A percentile compares a stretch with the other conserved stretches of the same genome.
Evolutionary conservation across 2,797 vertebrate species (phyloP).

Genomic region (Sebastes minor): DNA sequence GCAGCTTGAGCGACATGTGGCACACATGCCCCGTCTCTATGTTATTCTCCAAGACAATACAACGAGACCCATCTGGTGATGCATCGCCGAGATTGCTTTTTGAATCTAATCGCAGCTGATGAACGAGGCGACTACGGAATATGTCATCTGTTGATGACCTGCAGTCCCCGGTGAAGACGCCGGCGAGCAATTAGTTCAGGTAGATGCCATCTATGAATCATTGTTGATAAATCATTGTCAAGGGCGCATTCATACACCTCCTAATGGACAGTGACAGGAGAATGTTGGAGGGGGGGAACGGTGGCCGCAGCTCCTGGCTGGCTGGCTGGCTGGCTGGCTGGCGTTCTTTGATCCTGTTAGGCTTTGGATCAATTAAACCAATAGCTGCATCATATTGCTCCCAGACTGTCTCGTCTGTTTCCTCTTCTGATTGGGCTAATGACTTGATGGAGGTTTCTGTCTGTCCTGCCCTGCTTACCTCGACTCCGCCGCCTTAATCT

Average conservation of each 20-base stretch:
- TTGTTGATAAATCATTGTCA: constrained; percentile 74
- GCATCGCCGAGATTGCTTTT: constrained; percentile 69
- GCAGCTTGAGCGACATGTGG: constrained; percentile 61
- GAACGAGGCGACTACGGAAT: constrained; percentile 71
- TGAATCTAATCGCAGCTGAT: constrained; percentile 75
- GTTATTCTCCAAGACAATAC: constrained; percentile 67
- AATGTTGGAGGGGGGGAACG: constrained; percentile 11
- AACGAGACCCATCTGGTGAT: constrained; percentile 70
- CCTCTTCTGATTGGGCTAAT: constrained; percentile 74
- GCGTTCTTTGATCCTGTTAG: constrained; percentile 64
- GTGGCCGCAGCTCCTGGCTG: constrained; percentile 25
- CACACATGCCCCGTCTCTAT: constrained; percentile 53
- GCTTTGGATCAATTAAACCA: constrained; percentile 76
- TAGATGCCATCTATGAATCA: constrained; percentile 71
- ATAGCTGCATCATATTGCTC: constrained; percentile 67
- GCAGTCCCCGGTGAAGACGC: constrained; percentile 50
- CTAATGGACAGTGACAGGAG: constrained; percentile 65
- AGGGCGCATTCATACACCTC: constrained; percentile 53
- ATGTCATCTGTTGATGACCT: constrained; percentile 74
- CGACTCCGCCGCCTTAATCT: constrained; percentile 41
- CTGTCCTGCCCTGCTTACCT: constrained; percentile 18
- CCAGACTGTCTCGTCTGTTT: constrained; percentile 75
- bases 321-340: not conserved
- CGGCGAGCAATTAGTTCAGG: constrained; percentile 74
- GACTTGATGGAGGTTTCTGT: constrained; percentile 59